Conservation (phyloP, 1,140 invertebrate genomes). For the Dreissena rostriformis region DNA sequence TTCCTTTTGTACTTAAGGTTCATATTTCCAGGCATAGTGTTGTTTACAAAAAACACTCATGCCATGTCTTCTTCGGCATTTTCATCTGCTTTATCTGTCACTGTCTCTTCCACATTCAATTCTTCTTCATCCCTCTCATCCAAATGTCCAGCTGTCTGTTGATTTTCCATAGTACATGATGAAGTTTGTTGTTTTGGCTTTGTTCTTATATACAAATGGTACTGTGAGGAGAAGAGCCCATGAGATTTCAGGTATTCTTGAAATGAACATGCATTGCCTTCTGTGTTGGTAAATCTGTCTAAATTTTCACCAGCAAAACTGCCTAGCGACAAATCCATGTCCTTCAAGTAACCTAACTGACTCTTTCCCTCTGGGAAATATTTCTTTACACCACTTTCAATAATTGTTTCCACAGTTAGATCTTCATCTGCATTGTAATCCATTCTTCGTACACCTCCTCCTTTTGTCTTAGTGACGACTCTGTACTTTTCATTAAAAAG, state of each 20-base stretch:
- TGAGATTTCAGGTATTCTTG: too few species aligned
- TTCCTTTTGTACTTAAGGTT: constrained; percentile 7
- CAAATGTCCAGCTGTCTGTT: too few species aligned
- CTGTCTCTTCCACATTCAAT: background rate
- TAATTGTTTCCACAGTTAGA: constrained; percentile 15
- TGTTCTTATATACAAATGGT: too few species aligned
- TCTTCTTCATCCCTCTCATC: background rate
- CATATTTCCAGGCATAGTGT: background rate
- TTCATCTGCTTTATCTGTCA: constrained; percentile 14
- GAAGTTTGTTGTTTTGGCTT: too few species aligned
- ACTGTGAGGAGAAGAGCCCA: too few species aligned
- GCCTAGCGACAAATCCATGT: too few species aligned
- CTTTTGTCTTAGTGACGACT: too few species aligned
- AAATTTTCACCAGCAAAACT: too few species aligned
- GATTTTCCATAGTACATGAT: too few species aligned
- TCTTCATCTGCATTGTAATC: constrained; percentile 16
- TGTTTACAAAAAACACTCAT: background rate
- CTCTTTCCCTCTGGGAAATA: constrained; percentile 6
- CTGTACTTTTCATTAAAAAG: background rate
- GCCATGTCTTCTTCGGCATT: constrained; percentile 3
- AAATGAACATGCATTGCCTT: too few species aligned
- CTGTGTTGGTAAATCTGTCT: too few species aligned
- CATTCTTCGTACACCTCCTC: background rate
- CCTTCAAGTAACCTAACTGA: too few species aligned
- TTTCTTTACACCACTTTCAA: constrained; percentile 4